Percentiles rank a stretch among this genome's conserved stretches.
phyloP scores from a whole-genome alignment of 1,140 invertebrate genomes.

The Calosoma granatense region DNA sequence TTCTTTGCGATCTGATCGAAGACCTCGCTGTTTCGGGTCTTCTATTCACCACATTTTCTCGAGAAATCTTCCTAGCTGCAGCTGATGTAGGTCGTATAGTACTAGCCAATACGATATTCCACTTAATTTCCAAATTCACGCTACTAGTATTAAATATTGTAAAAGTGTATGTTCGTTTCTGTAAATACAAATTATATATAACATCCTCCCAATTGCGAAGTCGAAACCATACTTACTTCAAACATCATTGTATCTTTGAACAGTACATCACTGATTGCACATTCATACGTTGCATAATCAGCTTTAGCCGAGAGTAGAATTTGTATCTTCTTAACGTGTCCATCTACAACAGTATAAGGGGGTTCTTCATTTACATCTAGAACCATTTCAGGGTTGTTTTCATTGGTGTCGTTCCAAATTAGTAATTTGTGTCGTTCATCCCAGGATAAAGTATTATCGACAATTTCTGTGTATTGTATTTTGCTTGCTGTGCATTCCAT shows the following conservation, averaged over 20 bases:
- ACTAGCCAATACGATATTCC: background rate
- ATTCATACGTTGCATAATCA: background rate
- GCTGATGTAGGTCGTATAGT: too few relatives aligned
- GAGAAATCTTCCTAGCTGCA: too few relatives aligned
- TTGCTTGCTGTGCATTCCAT: conserved; percentile 18
- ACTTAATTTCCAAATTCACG: background rate
- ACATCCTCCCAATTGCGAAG: too few relatives aligned
- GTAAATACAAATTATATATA: background rate
- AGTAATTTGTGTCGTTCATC: conserved; percentile 26
- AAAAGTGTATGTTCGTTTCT: background rate
- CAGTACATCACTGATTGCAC: background rate
- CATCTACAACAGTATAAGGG: background rate
- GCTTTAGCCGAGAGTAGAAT: background rate
- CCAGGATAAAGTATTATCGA: conserved; percentile 23
- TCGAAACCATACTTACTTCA: too few relatives aligned
- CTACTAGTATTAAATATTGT: background rate
- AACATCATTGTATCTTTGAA: background rate
- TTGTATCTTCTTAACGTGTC: background rate
- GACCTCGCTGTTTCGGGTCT: too few relatives aligned
- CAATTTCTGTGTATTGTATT: conserved; percentile 21
- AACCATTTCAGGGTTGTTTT: background rate
- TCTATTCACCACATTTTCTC: too few relatives aligned
- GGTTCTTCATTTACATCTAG: background rate
- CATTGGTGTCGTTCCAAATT: conserved; percentile 20
- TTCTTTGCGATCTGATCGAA: too few relatives aligned